Conservation (phyloP, 2,797 vertebrate species). For the Gephyroberyx darwinii region DNA sequence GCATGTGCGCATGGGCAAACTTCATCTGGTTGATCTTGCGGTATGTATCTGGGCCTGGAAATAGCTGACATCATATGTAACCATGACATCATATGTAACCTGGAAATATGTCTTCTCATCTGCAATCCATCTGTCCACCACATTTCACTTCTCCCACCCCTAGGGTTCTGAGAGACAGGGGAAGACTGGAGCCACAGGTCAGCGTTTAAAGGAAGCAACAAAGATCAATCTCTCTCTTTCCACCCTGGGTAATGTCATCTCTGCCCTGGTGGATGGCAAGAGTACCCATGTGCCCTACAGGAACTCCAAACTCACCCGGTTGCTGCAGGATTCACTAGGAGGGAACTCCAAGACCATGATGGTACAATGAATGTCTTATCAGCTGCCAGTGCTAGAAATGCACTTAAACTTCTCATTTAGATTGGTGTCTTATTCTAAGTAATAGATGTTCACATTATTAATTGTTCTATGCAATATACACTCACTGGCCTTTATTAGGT, state of each 20-base stretch:
- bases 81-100: not conserved
- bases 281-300: conserved; percentile 98
- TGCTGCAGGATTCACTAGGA: conserved; percentile 96
- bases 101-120: not conserved
- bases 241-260: conserved; percentile 98
- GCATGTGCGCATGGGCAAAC: conserved; percentile 97
- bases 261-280: conserved; percentile 96
- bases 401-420: not conserved
- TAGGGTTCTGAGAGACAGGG: conserved; percentile 97
- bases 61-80: not conserved
- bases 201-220: conserved; percentile 96
- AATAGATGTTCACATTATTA: not conserved
- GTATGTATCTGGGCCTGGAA: conserved; percentile 78
- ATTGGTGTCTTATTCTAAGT: not conserved
- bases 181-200: conserved; percentile 97
- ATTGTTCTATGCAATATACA: not conserved
- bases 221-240: conserved; percentile 99
- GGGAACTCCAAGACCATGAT: conserved; percentile 99
- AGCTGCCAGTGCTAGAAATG: not conserved
- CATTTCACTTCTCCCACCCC: not conserved
- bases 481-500: not conserved
- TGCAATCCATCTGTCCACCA: not conserved
- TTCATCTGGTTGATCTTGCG: conserved; percentile 96
- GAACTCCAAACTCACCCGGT: conserved; percentile 96
- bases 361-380: conserved; percentile 78